Conservation (phyloP, 2,888 invertebrate species). For the Pterostichus niger region DNA sequence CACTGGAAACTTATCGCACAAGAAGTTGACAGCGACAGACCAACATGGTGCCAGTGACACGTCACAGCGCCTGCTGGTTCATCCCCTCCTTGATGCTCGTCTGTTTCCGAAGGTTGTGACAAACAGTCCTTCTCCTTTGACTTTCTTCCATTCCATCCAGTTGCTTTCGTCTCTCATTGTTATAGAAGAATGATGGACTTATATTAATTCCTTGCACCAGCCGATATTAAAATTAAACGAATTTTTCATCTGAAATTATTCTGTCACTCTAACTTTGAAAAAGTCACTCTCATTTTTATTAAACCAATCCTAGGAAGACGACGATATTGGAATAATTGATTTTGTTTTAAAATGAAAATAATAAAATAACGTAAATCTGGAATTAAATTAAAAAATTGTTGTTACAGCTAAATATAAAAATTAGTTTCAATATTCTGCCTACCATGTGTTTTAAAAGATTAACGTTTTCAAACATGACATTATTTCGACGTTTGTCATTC, state of each 20-base stretch:
- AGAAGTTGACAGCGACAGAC: not conserved
- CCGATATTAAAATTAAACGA: constrained; percentile 59
- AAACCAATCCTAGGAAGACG: constrained; percentile 26
- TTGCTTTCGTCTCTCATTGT: constrained; percentile 31
- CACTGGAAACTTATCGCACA: not conserved
- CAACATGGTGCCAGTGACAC: no score
- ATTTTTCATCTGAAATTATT: constrained; percentile 62
- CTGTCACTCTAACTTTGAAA: constrained; percentile 53
- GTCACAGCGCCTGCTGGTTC: constrained; percentile 11
- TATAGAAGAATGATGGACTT: constrained; percentile 63
- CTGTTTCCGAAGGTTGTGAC: constrained; percentile 61
- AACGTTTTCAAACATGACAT: constrained; percentile 25
- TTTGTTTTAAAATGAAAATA: constrained; percentile 36
- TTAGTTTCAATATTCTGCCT: not conserved
- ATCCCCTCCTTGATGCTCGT: not conserved
- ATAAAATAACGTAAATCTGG: constrained; percentile 1
- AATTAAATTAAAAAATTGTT: constrained; percentile 6
- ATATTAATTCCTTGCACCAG: constrained; percentile 55
- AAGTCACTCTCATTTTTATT: constrained; percentile 40
- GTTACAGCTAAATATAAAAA: not conserved
- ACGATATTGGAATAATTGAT: constrained; percentile 27
- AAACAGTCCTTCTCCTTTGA: constrained; percentile 55
- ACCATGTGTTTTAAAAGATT: constrained; percentile 14
- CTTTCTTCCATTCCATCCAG: constrained; percentile 30
- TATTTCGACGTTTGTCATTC: constrained; percentile 38